Evolutionary conservation across 2,888 invertebrate genomes (phyloP).

Genomic region (Apoda limacodes): DNA sequence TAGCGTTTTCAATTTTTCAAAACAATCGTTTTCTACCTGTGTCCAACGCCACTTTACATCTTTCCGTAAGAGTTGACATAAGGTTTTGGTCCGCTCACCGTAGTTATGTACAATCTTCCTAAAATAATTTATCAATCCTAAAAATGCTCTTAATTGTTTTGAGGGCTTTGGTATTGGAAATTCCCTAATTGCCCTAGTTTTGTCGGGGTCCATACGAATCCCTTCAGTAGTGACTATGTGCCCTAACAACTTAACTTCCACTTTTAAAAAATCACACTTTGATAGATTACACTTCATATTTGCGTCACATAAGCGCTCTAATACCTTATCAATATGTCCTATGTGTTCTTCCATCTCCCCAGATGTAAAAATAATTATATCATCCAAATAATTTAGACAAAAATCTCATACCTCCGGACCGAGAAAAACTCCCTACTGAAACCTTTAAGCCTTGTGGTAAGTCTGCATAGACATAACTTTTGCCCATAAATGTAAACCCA

Average conservation of each 20-base stretch:
- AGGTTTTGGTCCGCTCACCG: constrained; percentile 1
- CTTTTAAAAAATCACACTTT: constrained; percentile 10
- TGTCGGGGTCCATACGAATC: constrained; percentile 9
- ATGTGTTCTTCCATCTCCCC: constrained; percentile 9
- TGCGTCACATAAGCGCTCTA: constrained; percentile 5
- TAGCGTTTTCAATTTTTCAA: constrained; percentile 6
- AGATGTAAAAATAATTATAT: constrained; percentile 7
- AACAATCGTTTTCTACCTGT: constrained; percentile 1
- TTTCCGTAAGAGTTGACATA: constrained; percentile 16
- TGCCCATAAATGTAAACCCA: constrained; percentile 11
- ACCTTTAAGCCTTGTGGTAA: constrained; percentile 15
- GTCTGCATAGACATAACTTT: constrained; percentile 9
- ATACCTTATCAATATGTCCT: constrained; percentile 7
- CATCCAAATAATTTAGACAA: constrained; percentile 16
- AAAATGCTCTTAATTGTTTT: constrained; percentile 23
- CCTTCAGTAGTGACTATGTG: constrained; percentile 7
- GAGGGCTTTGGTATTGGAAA: too few relatives aligned
- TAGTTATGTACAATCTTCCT: constrained; percentile 7
- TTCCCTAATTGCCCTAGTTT: constrained; percentile 19
- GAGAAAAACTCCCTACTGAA: constrained; percentile 12
- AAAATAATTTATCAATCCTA: constrained; percentile 9
- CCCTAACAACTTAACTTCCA: constrained; percentile 11
- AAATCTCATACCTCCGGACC: constrained; percentile 9
- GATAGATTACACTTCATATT: constrained; percentile 10
- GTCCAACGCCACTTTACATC: constrained; percentile 15